These are phyloP conservation scores for Drosophila mojavensis DNA, from an alignment of 1,140 invertebrate genomes.

Conservation along the genomic window DNA sequence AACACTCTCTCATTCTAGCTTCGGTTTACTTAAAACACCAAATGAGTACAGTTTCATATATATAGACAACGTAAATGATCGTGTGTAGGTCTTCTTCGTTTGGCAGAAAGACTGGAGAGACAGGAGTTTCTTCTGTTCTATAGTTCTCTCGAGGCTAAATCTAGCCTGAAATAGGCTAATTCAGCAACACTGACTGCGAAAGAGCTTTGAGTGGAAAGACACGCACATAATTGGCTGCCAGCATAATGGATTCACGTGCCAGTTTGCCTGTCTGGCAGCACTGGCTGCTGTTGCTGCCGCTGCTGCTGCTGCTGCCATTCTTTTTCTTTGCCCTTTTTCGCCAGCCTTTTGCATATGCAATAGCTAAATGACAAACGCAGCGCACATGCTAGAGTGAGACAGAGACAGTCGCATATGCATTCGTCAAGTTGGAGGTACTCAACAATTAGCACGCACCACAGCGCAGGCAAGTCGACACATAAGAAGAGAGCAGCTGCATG, in stretches of 20 bases:
- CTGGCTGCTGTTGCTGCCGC: conserved; percentile 10
- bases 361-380: conserved; percentile 47
- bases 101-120: no score
- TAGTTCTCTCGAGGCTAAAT: no score
- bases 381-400: background rate
- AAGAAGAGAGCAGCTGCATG: background rate
- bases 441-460: conserved; percentile 54
- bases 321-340: background rate
- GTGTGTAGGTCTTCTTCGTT: no score
- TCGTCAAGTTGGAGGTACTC: conserved; percentile 36
- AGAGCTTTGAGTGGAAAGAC: conserved; percentile 43
- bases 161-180: no score
- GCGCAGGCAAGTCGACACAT: conserved; percentile 28
- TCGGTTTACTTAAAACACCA: no score
- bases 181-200: background rate
- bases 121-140: no score
- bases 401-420: conserved; percentile 18
- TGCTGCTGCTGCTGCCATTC: conserved; percentile 1
- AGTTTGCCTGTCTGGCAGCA: conserved; percentile 42
- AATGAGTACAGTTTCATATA: no score
- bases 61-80: no score
- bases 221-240: conserved; percentile 79
- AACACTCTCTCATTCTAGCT: no score
- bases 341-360: conserved; percentile 40
- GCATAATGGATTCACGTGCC: conserved; percentile 75